Evolutionary conservation across 2,888 invertebrate species (phyloP).

Genomic region (Hirtodrosophila alboralis): DNA sequence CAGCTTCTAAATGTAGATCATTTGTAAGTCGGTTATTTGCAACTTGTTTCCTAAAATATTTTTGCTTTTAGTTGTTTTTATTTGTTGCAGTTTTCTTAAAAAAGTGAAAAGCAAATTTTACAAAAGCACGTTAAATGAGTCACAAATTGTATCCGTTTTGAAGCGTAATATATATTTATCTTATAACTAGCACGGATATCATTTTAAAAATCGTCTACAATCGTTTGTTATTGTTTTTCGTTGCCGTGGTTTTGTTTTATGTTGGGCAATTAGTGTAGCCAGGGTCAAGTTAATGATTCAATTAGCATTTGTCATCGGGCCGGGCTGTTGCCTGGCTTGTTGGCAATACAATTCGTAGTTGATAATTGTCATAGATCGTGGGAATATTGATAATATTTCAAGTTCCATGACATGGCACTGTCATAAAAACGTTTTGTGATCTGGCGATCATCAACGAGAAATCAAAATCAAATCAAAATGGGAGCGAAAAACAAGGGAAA

Average conservation of each 20-base stretch:
- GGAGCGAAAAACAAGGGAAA: neutral
- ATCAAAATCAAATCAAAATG: conserved; percentile 25
- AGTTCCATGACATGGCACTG: conserved; percentile 35
- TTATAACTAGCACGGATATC: conserved; percentile 28
- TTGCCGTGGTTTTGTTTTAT: conserved; percentile 50
- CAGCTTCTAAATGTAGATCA: too few species aligned
- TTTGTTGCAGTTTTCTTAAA: conserved; percentile 9
- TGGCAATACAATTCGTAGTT: conserved; percentile 35
- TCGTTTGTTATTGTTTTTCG: conserved; percentile 25
- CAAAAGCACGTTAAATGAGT: conserved; percentile 19
- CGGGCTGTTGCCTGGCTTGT: conserved; percentile 18
- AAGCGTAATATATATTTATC: conserved; percentile 11
- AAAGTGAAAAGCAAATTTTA: conserved; percentile 37
- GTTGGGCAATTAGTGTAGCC: conserved; percentile 68
- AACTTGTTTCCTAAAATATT: neutral
- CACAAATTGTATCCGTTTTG: conserved; percentile 32
- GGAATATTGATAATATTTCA: conserved; percentile 65
- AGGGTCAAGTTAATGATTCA: conserved; percentile 76
- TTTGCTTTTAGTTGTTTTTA: too few species aligned
- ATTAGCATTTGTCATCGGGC: conserved; percentile 75
- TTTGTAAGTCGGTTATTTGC: too few species aligned
- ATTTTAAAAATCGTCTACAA: conserved; percentile 28
- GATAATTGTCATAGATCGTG: conserved; percentile 72
- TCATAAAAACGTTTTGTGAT: conserved; percentile 19
- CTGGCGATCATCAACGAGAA: conserved; percentile 20